Evolutionary conservation across 1,140 invertebrate genomes (phyloP), one percentile per base, ranked within the genome.

Genomic region (Sycophaga agraensis): DNA sequence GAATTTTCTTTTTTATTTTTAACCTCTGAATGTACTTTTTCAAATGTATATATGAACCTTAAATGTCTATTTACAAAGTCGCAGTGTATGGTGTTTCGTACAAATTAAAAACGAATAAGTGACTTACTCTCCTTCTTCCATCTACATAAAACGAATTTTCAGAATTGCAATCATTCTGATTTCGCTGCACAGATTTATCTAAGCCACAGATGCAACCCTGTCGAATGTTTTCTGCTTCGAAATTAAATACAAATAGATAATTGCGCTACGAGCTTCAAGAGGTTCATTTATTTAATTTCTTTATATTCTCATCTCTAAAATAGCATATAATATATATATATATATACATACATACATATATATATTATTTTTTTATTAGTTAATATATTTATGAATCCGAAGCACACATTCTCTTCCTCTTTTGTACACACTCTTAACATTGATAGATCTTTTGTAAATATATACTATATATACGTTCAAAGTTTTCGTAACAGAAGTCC

Each of bases 371-470:
- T 51, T 34, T 55, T 48, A 2, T 54, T 40, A 53, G 16, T 43
- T 51, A 53, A 34, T 53, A 53, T 26, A 53, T 46, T 43, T 16
- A 35, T 48, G 22, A 16, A 40, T 40, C 22, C 40, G n/a, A 60
- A 34, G n/a, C 49, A 53, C 28, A 28, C 26, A 16, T 16, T 40
- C 24, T 60, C 40, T n/a, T 40, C 21, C 34, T 31, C 17, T 34
- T 49, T 40, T 42, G 11, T 50, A 50, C 53, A 57, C 26, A 43
- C 24, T 22, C 40, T 57, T 49, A 65, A 65, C 58, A 58, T 65
- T 31, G 43, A 65, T 61, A 58, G 49, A 65, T 45, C 19, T 51
- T 65, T 57, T 51, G 49, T 59, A 55, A 55, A 60, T 56, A 60
- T 51, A 62, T 46, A 49, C 40, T 31, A 42, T 55, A 40, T 50